A percentile compares a stretch with the other conserved stretches of the same genome.
phyloP scores from a whole-genome alignment of 2,888 invertebrate genomes.

The Xylota segnis region DNA sequence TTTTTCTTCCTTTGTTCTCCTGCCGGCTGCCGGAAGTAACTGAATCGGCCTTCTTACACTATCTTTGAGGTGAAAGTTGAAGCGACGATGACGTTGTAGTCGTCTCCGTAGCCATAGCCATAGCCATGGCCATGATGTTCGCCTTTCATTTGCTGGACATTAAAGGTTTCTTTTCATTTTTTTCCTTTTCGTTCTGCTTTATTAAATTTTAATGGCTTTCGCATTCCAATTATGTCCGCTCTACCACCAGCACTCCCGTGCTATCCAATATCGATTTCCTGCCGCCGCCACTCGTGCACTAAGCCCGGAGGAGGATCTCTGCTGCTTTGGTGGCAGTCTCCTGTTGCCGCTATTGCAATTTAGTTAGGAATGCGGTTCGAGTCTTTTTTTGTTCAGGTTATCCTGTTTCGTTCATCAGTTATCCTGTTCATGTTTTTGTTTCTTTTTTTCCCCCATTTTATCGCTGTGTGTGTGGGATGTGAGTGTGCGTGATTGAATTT shows the following conservation, averaged over 20 bases:
- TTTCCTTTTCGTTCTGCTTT: conserved; percentile 41
- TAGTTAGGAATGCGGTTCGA: conserved; percentile 47
- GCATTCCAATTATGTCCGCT: conserved; percentile 62
- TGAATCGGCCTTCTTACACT: conserved; percentile 34
- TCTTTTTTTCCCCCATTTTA: conserved; percentile 2
- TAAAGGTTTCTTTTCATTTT: conserved; percentile 35
- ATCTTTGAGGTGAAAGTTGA: conserved; percentile 21
- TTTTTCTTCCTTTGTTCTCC: conserved; percentile 40
- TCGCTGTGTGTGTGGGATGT: not conserved
- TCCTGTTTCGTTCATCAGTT: conserved; percentile 33
- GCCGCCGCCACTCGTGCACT: conserved; percentile 34
- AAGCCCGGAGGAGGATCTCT: not conserved
- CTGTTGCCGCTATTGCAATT: conserved; percentile 26
- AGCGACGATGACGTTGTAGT: conserved; percentile 30
- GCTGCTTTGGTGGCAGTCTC: not conserved
- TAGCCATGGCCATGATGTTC: conserved; percentile 41
- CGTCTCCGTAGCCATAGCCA: conserved; percentile 4
- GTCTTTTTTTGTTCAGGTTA: conserved; percentile 4
- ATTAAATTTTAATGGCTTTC: conserved; percentile 72
- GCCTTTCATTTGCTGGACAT: conserved; percentile 57
- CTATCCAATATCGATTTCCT: conserved; percentile 57
- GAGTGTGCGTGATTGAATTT: conserved; percentile 63
- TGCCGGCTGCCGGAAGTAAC: conserved; percentile 56
- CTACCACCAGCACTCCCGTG: not conserved
- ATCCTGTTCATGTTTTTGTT: conserved; percentile 13